phyloP scores from a whole-genome alignment of 2,797 vertebrate genomes.

The Chelmon rostratus region DNA sequence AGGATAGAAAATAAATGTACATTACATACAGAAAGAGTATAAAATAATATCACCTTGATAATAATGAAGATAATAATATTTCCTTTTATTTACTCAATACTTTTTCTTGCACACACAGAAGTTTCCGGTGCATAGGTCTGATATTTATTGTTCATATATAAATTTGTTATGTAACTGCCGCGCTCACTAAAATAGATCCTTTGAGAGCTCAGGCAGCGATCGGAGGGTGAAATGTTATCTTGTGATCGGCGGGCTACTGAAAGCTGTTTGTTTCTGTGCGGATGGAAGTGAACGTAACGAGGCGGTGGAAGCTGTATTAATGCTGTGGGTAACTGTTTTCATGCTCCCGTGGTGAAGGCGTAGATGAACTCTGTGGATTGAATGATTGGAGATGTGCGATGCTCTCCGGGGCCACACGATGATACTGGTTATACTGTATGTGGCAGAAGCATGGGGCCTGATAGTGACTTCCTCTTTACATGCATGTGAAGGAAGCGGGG shows the following conservation, averaged over 20 bases:
- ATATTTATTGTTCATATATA: neutral
- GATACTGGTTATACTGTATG: neutral
- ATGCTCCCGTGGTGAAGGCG: neutral
- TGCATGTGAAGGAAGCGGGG: constrained; percentile 48
- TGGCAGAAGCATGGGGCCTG: neutral
- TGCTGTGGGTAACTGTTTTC: neutral
- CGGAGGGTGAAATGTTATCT: no score
- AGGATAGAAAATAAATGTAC: no score
- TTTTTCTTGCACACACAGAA: neutral
- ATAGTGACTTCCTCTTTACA: constrained; percentile 60
- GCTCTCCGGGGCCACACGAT: neutral
- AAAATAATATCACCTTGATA: no score
- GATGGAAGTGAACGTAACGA: no score
- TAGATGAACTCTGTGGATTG: neutral
- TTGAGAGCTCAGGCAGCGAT: neutral
- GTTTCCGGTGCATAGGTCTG: neutral
- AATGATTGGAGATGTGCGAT: neutral
- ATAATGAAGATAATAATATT: no score
- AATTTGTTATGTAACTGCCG: no score
- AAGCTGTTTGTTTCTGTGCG: neutral
- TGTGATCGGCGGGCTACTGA: neutral
- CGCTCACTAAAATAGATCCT: neutral
- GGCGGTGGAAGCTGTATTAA: no score
- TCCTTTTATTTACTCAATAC: no score
- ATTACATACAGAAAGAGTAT: no score